Conservation (phyloP, 2,888 invertebrate species). For the Oxytorus armatus region DNA sequence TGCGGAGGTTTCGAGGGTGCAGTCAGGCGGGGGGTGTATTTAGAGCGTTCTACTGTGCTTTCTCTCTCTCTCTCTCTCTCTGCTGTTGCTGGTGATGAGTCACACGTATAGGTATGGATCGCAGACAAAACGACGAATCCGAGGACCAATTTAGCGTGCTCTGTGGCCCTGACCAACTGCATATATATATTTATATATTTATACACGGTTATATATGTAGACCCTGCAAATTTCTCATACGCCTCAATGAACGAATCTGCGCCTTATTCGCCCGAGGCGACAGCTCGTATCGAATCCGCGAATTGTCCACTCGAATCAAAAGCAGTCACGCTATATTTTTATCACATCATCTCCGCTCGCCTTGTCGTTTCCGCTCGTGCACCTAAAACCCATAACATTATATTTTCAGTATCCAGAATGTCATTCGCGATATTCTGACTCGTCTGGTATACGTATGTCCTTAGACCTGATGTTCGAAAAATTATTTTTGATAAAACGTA, state of each 20-base stretch:
- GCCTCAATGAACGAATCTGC: conserved; percentile 67
- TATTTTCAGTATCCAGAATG: conserved; percentile 1
- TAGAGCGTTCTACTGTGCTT: conserved; percentile 56
- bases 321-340: conserved; percentile 64
- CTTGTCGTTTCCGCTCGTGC: conserved; percentile 17
- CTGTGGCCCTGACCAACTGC: conserved; percentile 32
- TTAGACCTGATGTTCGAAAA: too few relatives aligned
- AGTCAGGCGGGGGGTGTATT: conserved; percentile 67
- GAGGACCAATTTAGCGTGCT: conserved; percentile 59
- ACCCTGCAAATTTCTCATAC: conserved; percentile 59
- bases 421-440: background rate
- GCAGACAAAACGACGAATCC: conserved; percentile 50
- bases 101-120: conserved; percentile 59
- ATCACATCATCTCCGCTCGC: conserved; percentile 26
- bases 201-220: conserved; percentile 11
- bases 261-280: conserved; percentile 68
- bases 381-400: conserved; percentile 7
- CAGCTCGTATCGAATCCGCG: conserved; percentile 67
- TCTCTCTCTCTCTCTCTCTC: conserved; percentile 22
- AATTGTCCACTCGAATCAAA: conserved; percentile 67
- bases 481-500: too few relatives aligned
- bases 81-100: conserved; percentile 67
- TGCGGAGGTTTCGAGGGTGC: conserved; percentile 62
- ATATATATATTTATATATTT: background rate
- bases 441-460: too few relatives aligned